phyloP scores from a whole-genome alignment of 2,888 invertebrate species.

The Pomacea canaliculata region DNA sequence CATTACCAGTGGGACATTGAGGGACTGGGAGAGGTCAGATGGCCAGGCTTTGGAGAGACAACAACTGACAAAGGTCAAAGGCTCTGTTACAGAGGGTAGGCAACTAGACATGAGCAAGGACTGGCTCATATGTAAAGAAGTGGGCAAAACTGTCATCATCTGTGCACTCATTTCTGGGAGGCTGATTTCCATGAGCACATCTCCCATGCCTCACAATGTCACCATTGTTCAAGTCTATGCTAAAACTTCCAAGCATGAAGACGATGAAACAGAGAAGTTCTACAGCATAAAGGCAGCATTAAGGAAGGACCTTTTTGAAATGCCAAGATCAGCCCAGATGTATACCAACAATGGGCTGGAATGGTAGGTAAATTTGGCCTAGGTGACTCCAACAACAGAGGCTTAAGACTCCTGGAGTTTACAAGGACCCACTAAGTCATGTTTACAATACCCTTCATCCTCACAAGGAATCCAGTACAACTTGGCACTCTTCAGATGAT shows the following conservation, averaged over 20 bases:
- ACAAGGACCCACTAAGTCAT: constrained; percentile 9
- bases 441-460: constrained; percentile 14
- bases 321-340: constrained; percentile 31
- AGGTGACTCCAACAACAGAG: constrained; percentile 19
- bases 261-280: constrained; percentile 29
- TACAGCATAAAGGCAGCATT: constrained; percentile 35
- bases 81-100: no score
- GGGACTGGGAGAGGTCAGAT: no score
- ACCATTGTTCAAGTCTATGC: constrained; percentile 33
- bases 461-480: constrained; percentile 15
- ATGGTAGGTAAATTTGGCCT: constrained; percentile 25
- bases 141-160: not conserved
- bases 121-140: not conserved
- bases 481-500: no score
- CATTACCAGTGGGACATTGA: no score
- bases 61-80: no score
- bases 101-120: no score
- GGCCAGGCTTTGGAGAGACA: no score
- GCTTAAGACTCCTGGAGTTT: constrained; percentile 16
- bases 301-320: constrained; percentile 36
- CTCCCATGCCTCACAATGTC: constrained; percentile 36
- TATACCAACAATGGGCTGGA: constrained; percentile 26
- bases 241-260: constrained; percentile 13
- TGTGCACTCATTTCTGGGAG: no score
- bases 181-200: constrained; percentile 32